Conservation (phyloP, 92 coral and sea anemone genomes). For the Palythoa heliodiscus region DNA sequence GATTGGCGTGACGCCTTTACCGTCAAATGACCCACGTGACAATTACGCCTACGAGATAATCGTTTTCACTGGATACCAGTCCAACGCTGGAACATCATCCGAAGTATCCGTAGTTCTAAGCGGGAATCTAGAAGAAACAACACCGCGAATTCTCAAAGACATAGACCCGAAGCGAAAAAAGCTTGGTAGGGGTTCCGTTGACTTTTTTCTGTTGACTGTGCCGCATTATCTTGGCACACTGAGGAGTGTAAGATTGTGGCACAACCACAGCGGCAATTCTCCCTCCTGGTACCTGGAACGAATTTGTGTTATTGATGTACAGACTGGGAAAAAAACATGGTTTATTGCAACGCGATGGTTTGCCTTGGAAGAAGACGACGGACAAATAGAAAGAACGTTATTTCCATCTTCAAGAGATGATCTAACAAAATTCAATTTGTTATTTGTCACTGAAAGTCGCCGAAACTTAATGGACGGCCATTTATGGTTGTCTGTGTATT, state of each 20-base stretch:
- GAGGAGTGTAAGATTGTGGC: slow-evolving; percentile 72
- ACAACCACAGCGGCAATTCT: slow-evolving; percentile 70
- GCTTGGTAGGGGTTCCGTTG: slow-evolving; percentile 63
- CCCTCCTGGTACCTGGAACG: slow-evolving; percentile 90
- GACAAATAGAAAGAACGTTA: slow-evolving; percentile 71
- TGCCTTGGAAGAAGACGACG: slow-evolving; percentile 92
- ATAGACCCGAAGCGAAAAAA: slow-evolving; percentile 48
- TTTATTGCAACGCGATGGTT: slow-evolving; percentile 85
- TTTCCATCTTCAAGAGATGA: slow-evolving; percentile 69
- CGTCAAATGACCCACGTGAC: slow-evolving; percentile 94
- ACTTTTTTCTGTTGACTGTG: slow-evolving; percentile 74
- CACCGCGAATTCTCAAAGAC: slow-evolving; percentile 74
- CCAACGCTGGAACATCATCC: slow-evolving; percentile 82
- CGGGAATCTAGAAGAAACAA: slow-evolving; percentile 71
- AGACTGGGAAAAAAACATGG: slow-evolving; percentile 77
- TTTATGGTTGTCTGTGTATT: slow-evolving; percentile 81
- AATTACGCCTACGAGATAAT: slow-evolving; percentile 78
- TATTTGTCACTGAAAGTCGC: slow-evolving; percentile 74
- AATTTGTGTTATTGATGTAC: slow-evolving; percentile 69
- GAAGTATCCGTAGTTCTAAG: slow-evolving; percentile 70
- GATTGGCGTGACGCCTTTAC: slow-evolving; percentile 89
- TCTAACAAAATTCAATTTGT: slow-evolving; percentile 71
- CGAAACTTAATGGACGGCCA: slow-evolving; percentile 88
- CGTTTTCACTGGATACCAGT: slow-evolving; percentile 77
- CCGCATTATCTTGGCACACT: slow-evolving; percentile 77